Percentiles rank a stretch among this genome's conserved stretches.
Conservation (phyloP, 2,797 vertebrate genomes). For the Nyctibius grandis region DNA sequence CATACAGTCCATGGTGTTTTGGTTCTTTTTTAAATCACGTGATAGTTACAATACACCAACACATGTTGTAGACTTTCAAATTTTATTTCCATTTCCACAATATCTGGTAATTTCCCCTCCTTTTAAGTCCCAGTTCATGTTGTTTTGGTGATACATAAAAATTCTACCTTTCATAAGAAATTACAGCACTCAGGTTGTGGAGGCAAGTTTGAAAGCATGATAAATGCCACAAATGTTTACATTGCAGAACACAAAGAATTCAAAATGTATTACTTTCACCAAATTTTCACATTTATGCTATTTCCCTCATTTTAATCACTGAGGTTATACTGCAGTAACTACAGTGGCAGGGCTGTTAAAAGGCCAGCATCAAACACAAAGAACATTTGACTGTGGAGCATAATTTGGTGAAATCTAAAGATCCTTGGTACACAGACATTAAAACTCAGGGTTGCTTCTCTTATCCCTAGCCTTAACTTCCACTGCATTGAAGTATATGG, state of each 20-base stretch:
- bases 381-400: not conserved
- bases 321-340: not conserved
- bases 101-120: not conserved
- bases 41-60: not conserved
- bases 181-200: not conserved
- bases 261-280: not conserved
- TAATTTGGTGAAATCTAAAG: not conserved
- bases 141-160: not conserved
- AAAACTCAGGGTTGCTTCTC: not conserved
- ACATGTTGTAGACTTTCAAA: not conserved
- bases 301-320: not conserved
- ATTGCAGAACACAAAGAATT: not conserved
- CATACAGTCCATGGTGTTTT: not conserved
- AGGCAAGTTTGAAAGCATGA: not conserved
- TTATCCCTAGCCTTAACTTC: not conserved
- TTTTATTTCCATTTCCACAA: not conserved
- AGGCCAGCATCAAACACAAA: not conserved
- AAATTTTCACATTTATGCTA: not conserved
- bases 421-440: not conserved
- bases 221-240: not conserved
- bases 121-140: not conserved
- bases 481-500: not conserved
- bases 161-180: not conserved
- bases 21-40: not conserved
- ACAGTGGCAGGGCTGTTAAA: not conserved